Evolutionary conservation across 2,797 vertebrate genomes (phyloP).

Genomic region (Glyptemys insculpta): DNA sequence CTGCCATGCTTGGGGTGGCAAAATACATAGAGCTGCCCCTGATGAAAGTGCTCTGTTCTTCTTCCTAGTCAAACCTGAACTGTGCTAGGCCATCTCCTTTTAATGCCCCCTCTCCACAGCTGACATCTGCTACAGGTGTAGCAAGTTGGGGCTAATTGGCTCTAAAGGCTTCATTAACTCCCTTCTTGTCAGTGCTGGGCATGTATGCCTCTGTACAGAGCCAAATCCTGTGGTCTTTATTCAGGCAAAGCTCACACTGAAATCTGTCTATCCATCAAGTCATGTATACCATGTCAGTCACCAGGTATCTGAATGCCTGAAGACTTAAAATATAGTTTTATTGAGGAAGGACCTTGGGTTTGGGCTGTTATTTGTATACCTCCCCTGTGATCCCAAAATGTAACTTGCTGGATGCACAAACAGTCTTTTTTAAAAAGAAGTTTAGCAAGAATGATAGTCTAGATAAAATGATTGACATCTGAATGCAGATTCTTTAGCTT

Average conservation of each 20-base stretch:
- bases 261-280: not conserved
- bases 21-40: no score
- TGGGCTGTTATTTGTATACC: not conserved
- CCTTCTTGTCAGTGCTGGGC: not conserved
- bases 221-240: not conserved
- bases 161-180: not conserved
- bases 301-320: not conserved
- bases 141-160: not conserved
- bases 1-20: no score
- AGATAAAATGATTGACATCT: not conserved
- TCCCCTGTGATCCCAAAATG: not conserved
- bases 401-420: not conserved
- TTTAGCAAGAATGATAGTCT: not conserved
- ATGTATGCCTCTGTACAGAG: not conserved
- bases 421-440: not conserved
- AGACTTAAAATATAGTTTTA: not conserved
- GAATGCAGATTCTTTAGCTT: not conserved
- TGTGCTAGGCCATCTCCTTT: not conserved
- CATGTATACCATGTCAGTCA: not conserved
- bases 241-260: not conserved
- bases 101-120: not conserved
- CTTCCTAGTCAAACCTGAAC: not conserved
- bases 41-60: not conserved
- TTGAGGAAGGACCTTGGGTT: not conserved
- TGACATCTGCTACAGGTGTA: not conserved